Conservation (phyloP, 2,113 vertebrate genomes). For the Plestiodon gilberti region DNA sequence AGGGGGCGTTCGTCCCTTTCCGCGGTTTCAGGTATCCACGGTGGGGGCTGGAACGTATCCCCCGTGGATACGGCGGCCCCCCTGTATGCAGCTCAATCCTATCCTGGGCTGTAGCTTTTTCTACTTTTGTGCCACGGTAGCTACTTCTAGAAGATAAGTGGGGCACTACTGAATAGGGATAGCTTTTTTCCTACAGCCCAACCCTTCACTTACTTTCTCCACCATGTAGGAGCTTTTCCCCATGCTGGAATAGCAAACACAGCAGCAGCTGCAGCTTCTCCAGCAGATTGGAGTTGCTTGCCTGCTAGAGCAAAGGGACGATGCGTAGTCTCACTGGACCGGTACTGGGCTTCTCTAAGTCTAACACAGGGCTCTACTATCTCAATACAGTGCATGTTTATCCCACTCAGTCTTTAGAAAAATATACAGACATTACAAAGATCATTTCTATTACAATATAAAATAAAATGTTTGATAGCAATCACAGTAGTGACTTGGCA, state of each 20-base stretch:
- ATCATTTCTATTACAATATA: neutral
- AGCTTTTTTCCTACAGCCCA: neutral
- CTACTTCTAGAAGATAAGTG: too few species aligned
- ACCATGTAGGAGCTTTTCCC: neutral
- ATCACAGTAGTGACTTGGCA: neutral
- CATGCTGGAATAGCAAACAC: neutral
- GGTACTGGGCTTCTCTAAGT: too few species aligned
- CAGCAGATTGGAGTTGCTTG: neutral
- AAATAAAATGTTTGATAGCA: neutral
- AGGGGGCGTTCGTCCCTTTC: too few species aligned
- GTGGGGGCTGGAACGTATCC: too few species aligned
- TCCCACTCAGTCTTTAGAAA: neutral
- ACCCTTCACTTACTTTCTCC: neutral
- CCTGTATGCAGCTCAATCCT: neutral
- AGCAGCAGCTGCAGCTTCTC: neutral
- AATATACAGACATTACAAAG: neutral
- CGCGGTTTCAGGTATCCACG: too few species aligned
- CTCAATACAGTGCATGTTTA: neutral
- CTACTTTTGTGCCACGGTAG: too few species aligned
- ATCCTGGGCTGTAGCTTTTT: too few species aligned
- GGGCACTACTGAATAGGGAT: neutral
- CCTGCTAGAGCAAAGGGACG: neutral
- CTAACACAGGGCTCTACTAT: neutral
- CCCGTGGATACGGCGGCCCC: too few species aligned
- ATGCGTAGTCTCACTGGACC: neutral